Percentiles rank a stretch among this genome's conserved stretches.
These are phyloP conservation scores for Patagioenas fasciata DNA, from an alignment of 2,113 vertebrate genomes.

Conservation along the genomic window DNA sequence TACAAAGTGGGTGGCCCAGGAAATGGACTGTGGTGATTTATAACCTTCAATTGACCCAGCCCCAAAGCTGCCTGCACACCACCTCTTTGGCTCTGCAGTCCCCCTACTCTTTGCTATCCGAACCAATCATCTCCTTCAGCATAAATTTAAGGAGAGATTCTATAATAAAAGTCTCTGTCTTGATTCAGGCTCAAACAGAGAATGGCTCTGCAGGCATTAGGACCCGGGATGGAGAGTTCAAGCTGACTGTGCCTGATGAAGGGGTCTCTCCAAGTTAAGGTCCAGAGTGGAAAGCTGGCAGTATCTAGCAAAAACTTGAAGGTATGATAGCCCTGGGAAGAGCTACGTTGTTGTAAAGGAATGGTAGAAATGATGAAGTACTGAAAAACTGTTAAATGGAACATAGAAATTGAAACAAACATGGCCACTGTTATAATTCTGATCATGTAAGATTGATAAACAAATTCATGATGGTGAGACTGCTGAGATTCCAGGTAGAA, in stretches of 20 bases:
- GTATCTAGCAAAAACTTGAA: neutral
- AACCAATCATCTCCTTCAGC: neutral
- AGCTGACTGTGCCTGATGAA: neutral
- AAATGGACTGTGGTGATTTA: neutral
- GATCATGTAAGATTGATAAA: neutral
- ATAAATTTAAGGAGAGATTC: neutral
- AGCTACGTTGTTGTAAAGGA: neutral
- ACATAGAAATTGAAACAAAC: neutral
- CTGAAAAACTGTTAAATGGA: neutral
- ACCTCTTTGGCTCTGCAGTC: neutral
- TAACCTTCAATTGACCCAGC: neutral
- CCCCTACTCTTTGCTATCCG: neutral
- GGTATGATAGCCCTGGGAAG: neutral
- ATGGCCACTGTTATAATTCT: neutral
- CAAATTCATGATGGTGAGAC: neutral
- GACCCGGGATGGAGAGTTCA: rapidly evolving
- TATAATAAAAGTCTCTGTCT: neutral
- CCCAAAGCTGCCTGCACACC: neutral
- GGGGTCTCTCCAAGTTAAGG: neutral
- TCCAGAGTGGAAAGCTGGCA: neutral
- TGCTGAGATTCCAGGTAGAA: neutral
- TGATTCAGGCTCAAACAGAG: neutral
- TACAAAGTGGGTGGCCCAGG: neutral
- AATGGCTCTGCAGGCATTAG: neutral
- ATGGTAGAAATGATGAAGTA: neutral